Base-by-base conservation (phyloP, 2,888 invertebrate species). In the Chalcosyrphus nemorum region DNA sequence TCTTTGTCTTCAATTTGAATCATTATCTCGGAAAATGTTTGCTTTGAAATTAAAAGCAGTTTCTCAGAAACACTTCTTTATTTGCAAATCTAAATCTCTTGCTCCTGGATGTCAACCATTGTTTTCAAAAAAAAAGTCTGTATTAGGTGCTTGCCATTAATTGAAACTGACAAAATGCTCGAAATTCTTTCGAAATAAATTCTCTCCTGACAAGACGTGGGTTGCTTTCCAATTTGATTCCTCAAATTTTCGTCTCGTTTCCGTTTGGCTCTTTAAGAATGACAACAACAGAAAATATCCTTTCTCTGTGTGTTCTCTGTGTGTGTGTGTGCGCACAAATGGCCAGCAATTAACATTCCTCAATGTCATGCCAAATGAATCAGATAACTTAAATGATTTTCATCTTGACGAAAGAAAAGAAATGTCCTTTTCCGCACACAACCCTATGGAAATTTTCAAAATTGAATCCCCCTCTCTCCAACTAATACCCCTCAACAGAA, bases 311-410 rank as follows among this genome's bases (percentile, higher is more conserved):
- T n/a, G n/a, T n/a, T n/a, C 24, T 24, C 32, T 5, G 11, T 6
- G 11, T 29, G n/a, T n/a, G n/a, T n/a, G n/a, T n/a, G n/a, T n/a
- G n/a, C n/a, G 35, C 9, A n/a, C 11, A 47, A 75, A 66, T 56
- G 19, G 38, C 24, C 27, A n/a, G 17, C 56, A 77, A 70, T 77
- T 70, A 77, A 70, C 61, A 63, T 77, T 77, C 70, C 63, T 65
- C 61, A 54, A 70, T 47, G 77, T 70, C 70, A 77, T 70, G 77
- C 70, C 45, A 68, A 70, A 77, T 77, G 70, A 77, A 70, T 77
- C 75, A 76, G 66, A 66, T 59, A 76, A 59, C 75, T 59, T 65
- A 41, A 76, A 41, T 41, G 52, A 57, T 47, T 66, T n/a, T 47
- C 45, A 47, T 75, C 50, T 59, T 32, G 32, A 43, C 41, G 6